Percentiles rank a stretch among this genome's conserved stretches.
phyloP scores from a whole-genome alignment of 2,797 vertebrate species.

The Pangasius larnaudii region DNA sequence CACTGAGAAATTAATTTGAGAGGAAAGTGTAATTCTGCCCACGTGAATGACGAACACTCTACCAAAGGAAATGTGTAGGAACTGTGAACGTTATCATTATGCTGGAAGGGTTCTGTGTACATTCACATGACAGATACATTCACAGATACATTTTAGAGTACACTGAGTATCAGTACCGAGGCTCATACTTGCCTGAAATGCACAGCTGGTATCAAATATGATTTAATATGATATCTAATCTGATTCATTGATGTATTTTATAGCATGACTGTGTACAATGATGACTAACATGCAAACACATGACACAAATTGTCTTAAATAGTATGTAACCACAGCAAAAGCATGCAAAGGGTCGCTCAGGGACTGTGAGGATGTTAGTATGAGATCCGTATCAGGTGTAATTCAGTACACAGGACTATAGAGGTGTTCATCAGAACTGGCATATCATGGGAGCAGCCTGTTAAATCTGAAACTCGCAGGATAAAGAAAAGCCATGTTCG shows the following conservation, averaged over 20 bases:
- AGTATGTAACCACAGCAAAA: background rate
- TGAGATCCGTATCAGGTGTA: background rate
- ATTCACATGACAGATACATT: background rate
- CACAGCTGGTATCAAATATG: background rate
- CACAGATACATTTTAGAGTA: background rate
- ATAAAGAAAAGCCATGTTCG: background rate
- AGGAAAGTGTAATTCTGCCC: slow-evolving; percentile 5
- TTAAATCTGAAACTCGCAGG: background rate
- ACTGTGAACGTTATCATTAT: background rate
- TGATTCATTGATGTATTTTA: background rate
- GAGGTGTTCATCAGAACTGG: background rate
- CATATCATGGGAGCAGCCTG: background rate
- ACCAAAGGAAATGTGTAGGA: background rate
- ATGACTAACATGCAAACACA: background rate
- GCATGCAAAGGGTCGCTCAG: background rate
- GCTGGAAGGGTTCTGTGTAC: background rate
- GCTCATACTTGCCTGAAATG: background rate
- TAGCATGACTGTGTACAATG: background rate
- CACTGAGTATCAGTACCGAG: background rate
- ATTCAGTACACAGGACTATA: background rate
- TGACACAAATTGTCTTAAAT: background rate
- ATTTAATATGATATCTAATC: background rate
- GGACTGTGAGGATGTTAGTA: background rate
- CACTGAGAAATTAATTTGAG: slow-evolving; percentile 4
- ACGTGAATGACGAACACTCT: background rate